Evolutionary conservation across 1,140 invertebrate genomes (phyloP).

Genomic region (Diabrotica virgifera): DNA sequence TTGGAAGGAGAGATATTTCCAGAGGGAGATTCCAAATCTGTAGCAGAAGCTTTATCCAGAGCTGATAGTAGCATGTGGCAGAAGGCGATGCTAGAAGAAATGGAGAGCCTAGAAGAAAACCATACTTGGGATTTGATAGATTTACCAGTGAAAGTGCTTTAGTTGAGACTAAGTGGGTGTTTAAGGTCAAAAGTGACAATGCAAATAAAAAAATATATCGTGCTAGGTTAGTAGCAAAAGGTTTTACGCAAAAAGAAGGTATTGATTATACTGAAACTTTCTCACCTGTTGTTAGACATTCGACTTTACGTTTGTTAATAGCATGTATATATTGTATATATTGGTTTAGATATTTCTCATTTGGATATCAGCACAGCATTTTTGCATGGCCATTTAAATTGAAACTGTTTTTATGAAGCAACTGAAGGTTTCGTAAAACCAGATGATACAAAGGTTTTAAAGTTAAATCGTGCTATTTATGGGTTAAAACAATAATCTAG

Average conservation of each 20-base stretch:
- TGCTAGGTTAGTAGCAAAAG: slow-evolving; percentile 44
- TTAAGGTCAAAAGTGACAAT: slow-evolving; percentile 37
- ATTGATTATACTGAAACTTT: slow-evolving; percentile 35
- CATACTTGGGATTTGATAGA: slow-evolving; percentile 44
- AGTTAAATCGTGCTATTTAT: too few species aligned
- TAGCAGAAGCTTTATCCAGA: slow-evolving; percentile 31
- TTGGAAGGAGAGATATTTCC: neutral
- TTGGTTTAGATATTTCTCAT: slow-evolving; percentile 35
- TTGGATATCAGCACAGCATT: slow-evolving; percentile 36
- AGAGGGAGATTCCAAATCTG: slow-evolving; percentile 12
- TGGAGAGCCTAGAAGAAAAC: slow-evolving; percentile 39
- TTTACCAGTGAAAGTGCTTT: slow-evolving; percentile 36
- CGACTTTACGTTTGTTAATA: slow-evolving; percentile 46
- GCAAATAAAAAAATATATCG: slow-evolving; percentile 30
- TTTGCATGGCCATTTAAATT: slow-evolving; percentile 23
- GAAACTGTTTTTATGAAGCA: slow-evolving; percentile 35
- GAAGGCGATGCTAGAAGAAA: slow-evolving; percentile 36
- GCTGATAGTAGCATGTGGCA: slow-evolving; percentile 33
- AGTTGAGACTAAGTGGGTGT: slow-evolving; percentile 46
- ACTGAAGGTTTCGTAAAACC: too few species aligned
- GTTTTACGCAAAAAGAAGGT: slow-evolving; percentile 39
- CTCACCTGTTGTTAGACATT: slow-evolving; percentile 32
- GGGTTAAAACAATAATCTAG: too few species aligned
- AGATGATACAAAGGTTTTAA: too few species aligned
- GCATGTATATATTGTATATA: slow-evolving; percentile 39